Conservation (phyloP, 2,888 invertebrate genomes). For the Stictocephala bisonia region DNA sequence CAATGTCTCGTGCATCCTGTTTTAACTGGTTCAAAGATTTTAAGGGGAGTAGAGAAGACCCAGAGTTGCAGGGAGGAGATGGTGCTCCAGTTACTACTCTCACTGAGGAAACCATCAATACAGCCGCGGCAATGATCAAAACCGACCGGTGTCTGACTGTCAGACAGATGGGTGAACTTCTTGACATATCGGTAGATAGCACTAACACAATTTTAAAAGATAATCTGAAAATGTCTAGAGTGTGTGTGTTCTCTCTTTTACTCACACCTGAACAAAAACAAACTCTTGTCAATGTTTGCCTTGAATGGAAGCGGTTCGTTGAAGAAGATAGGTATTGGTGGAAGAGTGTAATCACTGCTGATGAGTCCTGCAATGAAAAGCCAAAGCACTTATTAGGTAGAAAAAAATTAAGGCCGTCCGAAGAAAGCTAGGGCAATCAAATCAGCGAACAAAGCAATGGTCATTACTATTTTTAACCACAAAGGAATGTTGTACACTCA, state of each 20-base stretch:
- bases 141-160: slow-evolving; percentile 1
- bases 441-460: slow-evolving; percentile 33
- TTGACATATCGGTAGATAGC: slow-evolving; percentile 3
- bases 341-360: slow-evolving; percentile 9
- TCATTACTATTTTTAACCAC: slow-evolving; percentile 39
- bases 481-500: slow-evolving; percentile 37
- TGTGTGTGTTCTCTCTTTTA: background rate
- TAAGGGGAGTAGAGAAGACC: background rate
- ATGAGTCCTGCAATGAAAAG: slow-evolving; percentile 2
- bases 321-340: slow-evolving; percentile 6
- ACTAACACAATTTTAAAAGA: slow-evolving; percentile 6
- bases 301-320: slow-evolving; percentile 6
- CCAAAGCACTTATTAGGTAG: slow-evolving; percentile 1
- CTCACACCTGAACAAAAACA: slow-evolving; percentile 10
- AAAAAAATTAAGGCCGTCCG: background rate
- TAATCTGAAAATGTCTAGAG: background rate
- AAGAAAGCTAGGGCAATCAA: slow-evolving; percentile 27
- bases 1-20: slow-evolving; percentile 13
- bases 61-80: slow-evolving; percentile 10
- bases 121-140: slow-evolving; percentile 6
- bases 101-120: slow-evolving; percentile 3
- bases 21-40: slow-evolving; percentile 6
- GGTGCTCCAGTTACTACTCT: slow-evolving; percentile 10
- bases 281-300: background rate
- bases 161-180: slow-evolving; percentile 2